Conservation (phyloP, 2,888 invertebrate genomes). For the Rhagonycha lutea region DNA sequence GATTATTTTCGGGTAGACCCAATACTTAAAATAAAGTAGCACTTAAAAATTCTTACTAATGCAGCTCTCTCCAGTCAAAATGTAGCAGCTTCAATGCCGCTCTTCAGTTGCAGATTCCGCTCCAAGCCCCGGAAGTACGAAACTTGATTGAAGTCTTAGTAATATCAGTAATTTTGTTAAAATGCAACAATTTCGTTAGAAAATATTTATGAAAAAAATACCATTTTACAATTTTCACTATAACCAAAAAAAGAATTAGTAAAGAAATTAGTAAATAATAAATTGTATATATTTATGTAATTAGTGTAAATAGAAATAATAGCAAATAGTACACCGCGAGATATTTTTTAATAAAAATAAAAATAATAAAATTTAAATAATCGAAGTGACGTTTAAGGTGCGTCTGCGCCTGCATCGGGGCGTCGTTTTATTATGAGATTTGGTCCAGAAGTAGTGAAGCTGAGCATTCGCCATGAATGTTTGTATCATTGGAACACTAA, state of each 20-base stretch:
- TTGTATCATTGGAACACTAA: constrained; percentile 38
- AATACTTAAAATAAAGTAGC: neutral
- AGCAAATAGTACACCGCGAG: neutral
- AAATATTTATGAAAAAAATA: neutral
- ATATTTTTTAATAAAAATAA: neutral
- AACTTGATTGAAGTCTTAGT: neutral
- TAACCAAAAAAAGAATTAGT: neutral
- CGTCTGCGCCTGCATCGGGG: constrained; percentile 47
- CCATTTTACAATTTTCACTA: neutral
- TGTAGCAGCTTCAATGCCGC: neutral
- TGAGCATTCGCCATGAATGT: constrained; percentile 49
- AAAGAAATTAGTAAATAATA: neutral
- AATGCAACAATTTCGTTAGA: neutral
- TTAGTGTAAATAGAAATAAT: neutral
- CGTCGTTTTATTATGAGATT: constrained; percentile 47
- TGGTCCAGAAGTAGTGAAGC: constrained; percentile 52
- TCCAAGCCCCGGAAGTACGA: neutral
- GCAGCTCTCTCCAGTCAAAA: too few species aligned
- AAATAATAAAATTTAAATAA: constrained; percentile 17
- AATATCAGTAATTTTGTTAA: neutral
- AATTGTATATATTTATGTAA: neutral
- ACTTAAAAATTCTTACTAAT: neutral
- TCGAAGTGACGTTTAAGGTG: constrained; percentile 25
- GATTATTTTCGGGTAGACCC: neutral
- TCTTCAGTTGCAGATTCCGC: neutral